These are phyloP conservation scores for Erynnis tages DNA, from an alignment of 2,888 invertebrate genomes.

Conservation along the genomic window DNA sequence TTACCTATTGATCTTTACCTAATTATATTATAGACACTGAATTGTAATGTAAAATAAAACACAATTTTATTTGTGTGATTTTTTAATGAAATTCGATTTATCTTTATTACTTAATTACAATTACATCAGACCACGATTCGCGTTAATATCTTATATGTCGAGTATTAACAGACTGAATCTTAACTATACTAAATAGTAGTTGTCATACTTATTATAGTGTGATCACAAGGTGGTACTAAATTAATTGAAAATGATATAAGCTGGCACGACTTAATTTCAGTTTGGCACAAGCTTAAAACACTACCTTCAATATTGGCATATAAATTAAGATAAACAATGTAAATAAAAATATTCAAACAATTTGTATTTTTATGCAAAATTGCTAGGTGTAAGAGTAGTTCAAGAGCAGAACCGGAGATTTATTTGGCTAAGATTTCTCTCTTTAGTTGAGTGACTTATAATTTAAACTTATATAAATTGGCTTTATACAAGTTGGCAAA, in stretches of 20 bases:
- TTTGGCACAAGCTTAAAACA: conserved; percentile 8
- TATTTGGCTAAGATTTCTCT: conserved; percentile 27
- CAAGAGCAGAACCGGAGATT: not conserved
- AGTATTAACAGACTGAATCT: conserved; percentile 37
- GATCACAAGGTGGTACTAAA: not conserved
- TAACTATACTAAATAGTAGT: conserved; percentile 31
- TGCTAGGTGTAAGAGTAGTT: not conserved
- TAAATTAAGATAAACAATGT: not conserved
- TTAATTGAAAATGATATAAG: not conserved
- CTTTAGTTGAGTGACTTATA: conserved; percentile 16
- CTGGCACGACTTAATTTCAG: not conserved
- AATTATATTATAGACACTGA: no score
- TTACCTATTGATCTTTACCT: no score
- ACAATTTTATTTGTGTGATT: conserved; percentile 41
- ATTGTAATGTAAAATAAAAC: no score
- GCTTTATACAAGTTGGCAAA: conserved; percentile 1
- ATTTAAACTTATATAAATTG: conserved; percentile 14
- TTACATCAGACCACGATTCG: conserved; percentile 54
- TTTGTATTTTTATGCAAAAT: no score
- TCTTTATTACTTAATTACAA: conserved; percentile 61
- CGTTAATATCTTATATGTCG: conserved; percentile 29
- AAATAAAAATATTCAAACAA: not conserved
- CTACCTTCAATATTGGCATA: no score
- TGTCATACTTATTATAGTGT: conserved; percentile 8
- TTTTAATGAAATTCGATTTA: conserved; percentile 77